Evolutionary conservation across 2,888 invertebrate species (phyloP).

Genomic region (Lepidonotus clava): DNA sequence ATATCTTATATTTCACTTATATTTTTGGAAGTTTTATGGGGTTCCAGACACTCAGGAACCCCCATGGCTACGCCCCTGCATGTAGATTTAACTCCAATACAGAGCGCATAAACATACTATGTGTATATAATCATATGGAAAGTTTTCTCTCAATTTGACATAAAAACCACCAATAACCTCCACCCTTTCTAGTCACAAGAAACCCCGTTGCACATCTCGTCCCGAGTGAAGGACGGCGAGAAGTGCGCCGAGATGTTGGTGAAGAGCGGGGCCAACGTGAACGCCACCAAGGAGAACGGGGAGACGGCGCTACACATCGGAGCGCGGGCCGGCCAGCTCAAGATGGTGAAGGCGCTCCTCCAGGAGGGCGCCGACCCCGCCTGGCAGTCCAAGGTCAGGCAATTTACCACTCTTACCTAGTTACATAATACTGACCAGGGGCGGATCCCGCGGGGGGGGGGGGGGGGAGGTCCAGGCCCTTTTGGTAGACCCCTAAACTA

Average conservation of each 20-base stretch:
- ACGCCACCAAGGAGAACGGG: constrained; percentile 94
- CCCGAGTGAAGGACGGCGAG: constrained; percentile 93
- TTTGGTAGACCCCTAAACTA: no score
- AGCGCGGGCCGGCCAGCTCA: constrained; percentile 92
- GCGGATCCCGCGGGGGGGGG: no score
- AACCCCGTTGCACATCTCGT: constrained; percentile 98
- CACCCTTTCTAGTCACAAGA: constrained; percentile 87
- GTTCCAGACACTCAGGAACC: no score
- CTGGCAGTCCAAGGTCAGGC: constrained; percentile 91
- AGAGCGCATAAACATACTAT: no score
- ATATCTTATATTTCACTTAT: no score
- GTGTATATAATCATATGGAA: no score
- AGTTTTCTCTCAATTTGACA: no score
- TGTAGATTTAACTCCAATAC: no score
- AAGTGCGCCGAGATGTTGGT: constrained; percentile 97
- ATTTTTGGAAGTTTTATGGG: no score
- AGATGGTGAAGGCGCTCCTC: constrained; percentile 90
- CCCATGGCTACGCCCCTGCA: no score
- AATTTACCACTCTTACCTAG: not conserved
- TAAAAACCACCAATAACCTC: no score
- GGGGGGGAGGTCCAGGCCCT: no score
- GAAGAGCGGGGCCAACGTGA: constrained; percentile 98
- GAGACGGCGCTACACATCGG: constrained; percentile 98
- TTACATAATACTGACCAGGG: not conserved
- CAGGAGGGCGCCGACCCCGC: constrained; percentile 96